Conservation (phyloP, 2,797 vertebrate genomes). For the Lepus oiostolus region DNA sequence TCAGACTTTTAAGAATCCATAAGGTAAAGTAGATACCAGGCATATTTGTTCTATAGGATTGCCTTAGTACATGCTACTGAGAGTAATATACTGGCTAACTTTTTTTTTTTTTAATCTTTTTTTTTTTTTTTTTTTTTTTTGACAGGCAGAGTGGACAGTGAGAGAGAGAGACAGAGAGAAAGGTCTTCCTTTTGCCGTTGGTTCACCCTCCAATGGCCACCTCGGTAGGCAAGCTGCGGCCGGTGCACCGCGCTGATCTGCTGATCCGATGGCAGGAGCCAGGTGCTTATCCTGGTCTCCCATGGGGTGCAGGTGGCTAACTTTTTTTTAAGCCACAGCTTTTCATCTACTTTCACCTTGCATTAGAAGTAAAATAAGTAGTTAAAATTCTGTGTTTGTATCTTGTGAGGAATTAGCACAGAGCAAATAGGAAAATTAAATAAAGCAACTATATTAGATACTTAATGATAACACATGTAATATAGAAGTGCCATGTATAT, state of each 20-base stretch:
- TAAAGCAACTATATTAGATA: constrained; percentile 45
- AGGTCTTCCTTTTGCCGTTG: too few species aligned
- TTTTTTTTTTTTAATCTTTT: not conserved
- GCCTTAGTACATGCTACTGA: not conserved
- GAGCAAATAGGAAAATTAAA: not conserved
- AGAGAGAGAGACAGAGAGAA: too few species aligned
- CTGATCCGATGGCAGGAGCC: too few species aligned
- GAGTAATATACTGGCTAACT: not conserved
- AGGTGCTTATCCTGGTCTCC: too few species aligned
- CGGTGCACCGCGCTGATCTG: too few species aligned
- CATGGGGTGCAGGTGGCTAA: too few species aligned
- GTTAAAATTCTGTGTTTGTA: constrained; percentile 1
- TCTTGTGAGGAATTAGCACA: not conserved
- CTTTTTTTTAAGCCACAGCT: not conserved
- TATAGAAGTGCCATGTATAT: not conserved
- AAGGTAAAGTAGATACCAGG: not conserved
- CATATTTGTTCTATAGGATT: not conserved
- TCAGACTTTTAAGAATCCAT: not conserved
- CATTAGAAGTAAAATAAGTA: not conserved
- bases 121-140: too few species aligned
- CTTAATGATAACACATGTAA: constrained; percentile 21
- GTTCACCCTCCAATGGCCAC: too few species aligned
- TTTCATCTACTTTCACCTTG: not conserved
- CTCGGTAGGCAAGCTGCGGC: too few species aligned
- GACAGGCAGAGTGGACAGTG: too few species aligned